Percentiles rank a stretch among this genome's conserved stretches.
phyloP scores from a whole-genome alignment of 2,888 invertebrate species.

The Eupithecia dodoneata region DNA sequence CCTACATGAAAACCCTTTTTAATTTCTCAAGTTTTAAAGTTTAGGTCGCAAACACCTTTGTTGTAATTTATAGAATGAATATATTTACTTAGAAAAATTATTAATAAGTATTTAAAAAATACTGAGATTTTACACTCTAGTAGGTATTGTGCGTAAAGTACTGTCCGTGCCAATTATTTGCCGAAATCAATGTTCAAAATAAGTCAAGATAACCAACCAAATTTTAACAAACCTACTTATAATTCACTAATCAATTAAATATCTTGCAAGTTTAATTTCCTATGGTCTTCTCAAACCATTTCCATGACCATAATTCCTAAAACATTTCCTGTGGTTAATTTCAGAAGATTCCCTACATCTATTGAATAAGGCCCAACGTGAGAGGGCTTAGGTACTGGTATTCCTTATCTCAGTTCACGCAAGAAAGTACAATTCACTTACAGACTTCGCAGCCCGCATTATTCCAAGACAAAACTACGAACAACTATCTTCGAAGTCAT shows the following conservation, averaged over 20 bases:
- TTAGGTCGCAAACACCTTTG: neutral
- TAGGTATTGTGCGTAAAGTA: neutral
- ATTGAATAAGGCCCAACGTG: neutral
- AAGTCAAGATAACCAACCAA: neutral
- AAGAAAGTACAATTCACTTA: constrained; percentile 3
- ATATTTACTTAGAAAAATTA: no score
- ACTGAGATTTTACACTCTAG: no score
- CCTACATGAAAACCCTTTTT: neutral
- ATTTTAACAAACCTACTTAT: neutral
- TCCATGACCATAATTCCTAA: no score
- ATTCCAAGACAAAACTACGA: constrained; percentile 45
- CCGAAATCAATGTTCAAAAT: neutral
- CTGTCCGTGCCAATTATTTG: neutral
- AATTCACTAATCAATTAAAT: neutral
- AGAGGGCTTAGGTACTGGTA: neutral
- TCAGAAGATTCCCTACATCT: neutral
- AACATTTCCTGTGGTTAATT: neutral
- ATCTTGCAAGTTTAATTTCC: neutral
- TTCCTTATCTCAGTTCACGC: neutral
- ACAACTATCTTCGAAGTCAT: constrained; percentile 54
- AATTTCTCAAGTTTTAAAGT: neutral
- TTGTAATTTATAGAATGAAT: no score
- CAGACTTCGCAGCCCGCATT: constrained; percentile 35
- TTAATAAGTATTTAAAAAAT: no score
- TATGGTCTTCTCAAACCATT: neutral